Base-by-base conservation (phyloP, 2,113 vertebrate species). In the Brienomyrus longianalis region DNA sequence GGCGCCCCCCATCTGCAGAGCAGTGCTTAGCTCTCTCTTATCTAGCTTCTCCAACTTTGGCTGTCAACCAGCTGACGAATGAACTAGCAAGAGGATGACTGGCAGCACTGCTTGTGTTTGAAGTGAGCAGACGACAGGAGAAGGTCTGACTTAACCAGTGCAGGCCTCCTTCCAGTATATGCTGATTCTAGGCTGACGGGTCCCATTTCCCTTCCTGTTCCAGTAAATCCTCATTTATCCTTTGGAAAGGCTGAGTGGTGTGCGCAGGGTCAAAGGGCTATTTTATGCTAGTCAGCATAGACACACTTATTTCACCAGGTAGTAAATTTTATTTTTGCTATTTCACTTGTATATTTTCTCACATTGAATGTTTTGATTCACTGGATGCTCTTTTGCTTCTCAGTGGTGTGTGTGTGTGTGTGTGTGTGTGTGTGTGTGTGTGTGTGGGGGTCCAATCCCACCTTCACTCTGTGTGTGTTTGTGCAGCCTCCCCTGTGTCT, bases 201-300 rank as follows among this genome's bases (percentile, higher is more conserved):
- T 89, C 92, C 93, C 93, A 91, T 93, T 93, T 92, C 92, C 92
- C 93, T 35, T 45, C 17, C 80, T 90, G 92, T 59, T 87, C 66
- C 59, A 74, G 85, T 92, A 93, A 94, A 94, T 91, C 92, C 51
- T 0, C 66, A 90, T 89, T 89, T 87, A 84, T 87, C 84, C 86
- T 89, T 93, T 92, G 90, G 92, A 89, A 92, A 91, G 89, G 56
- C 84, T 56, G 83, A 80, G 6, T 2, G 35, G 74, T 80, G 74
- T 39, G 31, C 6, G 10, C 15, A 80, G 74, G 74, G 35, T 43
- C 19, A 39, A 35, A 80, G 74, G 35, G 70, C 70, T 77, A 19
- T 77, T 39, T 77, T 17, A 39, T 80, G 5, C 6, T 43, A 7
- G 17, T 43, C 74, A 43, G 35, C 74, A 31, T 70, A 31, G 27